Conservation (phyloP, 2,888 invertebrate species). For the Dorcus parallelipipedus region DNA sequence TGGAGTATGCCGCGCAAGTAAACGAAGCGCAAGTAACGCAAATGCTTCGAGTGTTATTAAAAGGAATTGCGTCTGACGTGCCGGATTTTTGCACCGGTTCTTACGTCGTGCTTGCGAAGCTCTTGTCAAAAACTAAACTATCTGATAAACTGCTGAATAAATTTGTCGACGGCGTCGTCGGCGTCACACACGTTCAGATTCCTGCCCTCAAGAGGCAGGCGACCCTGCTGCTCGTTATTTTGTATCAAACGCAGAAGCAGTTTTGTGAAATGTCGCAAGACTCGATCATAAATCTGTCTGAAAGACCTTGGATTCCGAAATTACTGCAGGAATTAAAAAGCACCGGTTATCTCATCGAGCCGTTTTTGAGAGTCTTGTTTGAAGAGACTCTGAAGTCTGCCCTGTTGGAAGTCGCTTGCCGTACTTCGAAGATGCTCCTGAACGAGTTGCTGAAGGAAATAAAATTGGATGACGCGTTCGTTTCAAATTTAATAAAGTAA, state of each 20-base stretch:
- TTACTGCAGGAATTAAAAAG: constrained; percentile 55
- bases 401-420: constrained; percentile 51
- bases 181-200: constrained; percentile 53
- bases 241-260: constrained; percentile 64
- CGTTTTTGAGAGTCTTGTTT: constrained; percentile 58
- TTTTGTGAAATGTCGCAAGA: constrained; percentile 52
- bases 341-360: constrained; percentile 55
- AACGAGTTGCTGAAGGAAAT: constrained; percentile 59
- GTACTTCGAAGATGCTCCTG: constrained; percentile 54
- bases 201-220: constrained; percentile 60
- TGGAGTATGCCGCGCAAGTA: constrained; percentile 54
- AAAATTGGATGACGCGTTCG: constrained; percentile 55
- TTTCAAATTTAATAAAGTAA: constrained; percentile 59
- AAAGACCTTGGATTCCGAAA: constrained; percentile 50
- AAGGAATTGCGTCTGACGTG: constrained; percentile 65
- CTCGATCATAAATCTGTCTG: constrained; percentile 53
- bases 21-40: constrained; percentile 63
- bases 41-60: constrained; percentile 67
- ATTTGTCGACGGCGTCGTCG: constrained; percentile 61
- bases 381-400: constrained; percentile 53
- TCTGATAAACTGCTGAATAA: constrained; percentile 55
- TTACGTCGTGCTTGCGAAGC: constrained; percentile 69
- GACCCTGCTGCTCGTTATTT: constrained; percentile 62
- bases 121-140: constrained; percentile 63
- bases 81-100: constrained; percentile 70